Evolutionary conservation across 2,888 invertebrate genomes (phyloP).

Genomic region (Pyrocoelia pectoralis): DNA sequence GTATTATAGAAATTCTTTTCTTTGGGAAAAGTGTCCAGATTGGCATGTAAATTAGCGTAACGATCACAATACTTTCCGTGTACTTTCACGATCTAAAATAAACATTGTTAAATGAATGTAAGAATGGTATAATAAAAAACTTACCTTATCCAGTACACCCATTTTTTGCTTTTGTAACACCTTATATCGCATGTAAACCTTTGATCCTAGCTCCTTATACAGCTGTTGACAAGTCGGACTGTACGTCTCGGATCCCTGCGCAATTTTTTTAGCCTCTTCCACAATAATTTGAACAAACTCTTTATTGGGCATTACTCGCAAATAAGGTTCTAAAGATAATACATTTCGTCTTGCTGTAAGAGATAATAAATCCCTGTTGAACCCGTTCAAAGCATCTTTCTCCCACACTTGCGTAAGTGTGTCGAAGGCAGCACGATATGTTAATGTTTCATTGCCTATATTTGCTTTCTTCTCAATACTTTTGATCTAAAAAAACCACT

Average conservation of each 20-base stretch:
- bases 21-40: slow-evolving; percentile 48
- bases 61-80: slow-evolving; percentile 53
- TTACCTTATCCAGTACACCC: slow-evolving; percentile 72
- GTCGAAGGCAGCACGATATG: slow-evolving; percentile 64
- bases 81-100: slow-evolving; percentile 47
- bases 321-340: slow-evolving; percentile 52
- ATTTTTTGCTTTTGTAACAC: slow-evolving; percentile 71
- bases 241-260: slow-evolving; percentile 81
- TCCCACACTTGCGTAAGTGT: slow-evolving; percentile 75
- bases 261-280: slow-evolving; percentile 73
- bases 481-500: slow-evolving; percentile 48
- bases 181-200: slow-evolving; percentile 73
- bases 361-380: slow-evolving; percentile 73
- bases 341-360: slow-evolving; percentile 64
- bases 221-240: slow-evolving; percentile 74
- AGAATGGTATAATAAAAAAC: too few relatives aligned
- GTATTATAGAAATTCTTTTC: slow-evolving; percentile 60
- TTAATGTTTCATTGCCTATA: slow-evolving; percentile 48
- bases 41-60: slow-evolving; percentile 45
- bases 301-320: slow-evolving; percentile 54
- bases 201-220: slow-evolving; percentile 72
- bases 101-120: not conserved
- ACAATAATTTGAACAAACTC: slow-evolving; percentile 70
- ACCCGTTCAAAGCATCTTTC: slow-evolving; percentile 67
- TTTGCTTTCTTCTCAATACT: slow-evolving; percentile 50